phyloP scores from a whole-genome alignment of 2,113 vertebrate genomes.

The Neotoma lepida region DNA sequence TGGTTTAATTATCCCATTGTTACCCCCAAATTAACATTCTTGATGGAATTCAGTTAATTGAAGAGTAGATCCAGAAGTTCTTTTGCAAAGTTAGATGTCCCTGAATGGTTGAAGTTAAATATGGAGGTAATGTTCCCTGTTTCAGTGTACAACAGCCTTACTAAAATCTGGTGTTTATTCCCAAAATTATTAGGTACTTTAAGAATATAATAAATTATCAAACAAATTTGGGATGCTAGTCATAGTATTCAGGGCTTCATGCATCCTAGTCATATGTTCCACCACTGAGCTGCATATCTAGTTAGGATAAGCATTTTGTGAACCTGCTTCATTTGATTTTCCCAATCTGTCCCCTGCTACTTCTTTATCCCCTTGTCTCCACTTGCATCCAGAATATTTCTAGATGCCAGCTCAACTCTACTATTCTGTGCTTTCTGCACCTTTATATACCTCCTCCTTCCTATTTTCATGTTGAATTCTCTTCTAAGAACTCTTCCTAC shows the following conservation, averaged over 20 bases:
- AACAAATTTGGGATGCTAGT: not conserved
- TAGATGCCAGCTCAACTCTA: not conserved
- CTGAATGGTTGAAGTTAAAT: not conserved
- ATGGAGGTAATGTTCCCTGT: not conserved
- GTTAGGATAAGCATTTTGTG: not conserved
- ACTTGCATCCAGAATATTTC: not conserved
- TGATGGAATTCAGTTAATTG: not conserved
- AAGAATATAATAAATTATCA: not conserved
- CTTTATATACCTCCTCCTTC: not conserved
- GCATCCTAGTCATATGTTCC: not conserved
- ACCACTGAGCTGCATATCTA: not conserved
- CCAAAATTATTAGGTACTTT: not conserved
- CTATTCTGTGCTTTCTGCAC: not conserved
- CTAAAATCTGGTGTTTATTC: not conserved
- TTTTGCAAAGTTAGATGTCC: not conserved
- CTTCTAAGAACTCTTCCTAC: not conserved
- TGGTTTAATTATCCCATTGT: not conserved
- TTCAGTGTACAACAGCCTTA: not conserved
- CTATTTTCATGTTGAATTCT: not conserved
- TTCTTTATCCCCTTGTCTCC: not conserved
- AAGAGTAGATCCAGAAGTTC: not conserved
- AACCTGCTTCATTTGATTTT: not conserved
- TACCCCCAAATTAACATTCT: not conserved
- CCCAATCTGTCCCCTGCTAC: rapidly evolving
- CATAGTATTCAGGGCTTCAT: not conserved